Evolutionary conservation across 1,140 invertebrate species (phyloP).

Genomic region (Apocrypta bakeri): DNA sequence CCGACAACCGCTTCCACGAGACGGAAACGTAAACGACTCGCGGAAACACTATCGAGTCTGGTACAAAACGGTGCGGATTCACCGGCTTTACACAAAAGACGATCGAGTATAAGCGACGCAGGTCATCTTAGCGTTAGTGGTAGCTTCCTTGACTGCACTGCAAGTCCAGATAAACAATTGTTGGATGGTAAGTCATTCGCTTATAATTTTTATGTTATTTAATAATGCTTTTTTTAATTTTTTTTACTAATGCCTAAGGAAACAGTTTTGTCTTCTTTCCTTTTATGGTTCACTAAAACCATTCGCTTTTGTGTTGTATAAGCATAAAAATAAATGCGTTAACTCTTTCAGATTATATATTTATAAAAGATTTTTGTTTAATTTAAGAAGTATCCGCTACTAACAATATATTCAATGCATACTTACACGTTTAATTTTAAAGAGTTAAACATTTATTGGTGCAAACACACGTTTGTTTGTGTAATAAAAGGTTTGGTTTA

Average conservation of each 20-base stretch:
- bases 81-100: slow-evolving; percentile 81
- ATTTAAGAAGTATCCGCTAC: too few relatives aligned
- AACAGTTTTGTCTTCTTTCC: slow-evolving; percentile 57
- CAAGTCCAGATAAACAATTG: slow-evolving; percentile 82
- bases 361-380: too few relatives aligned
- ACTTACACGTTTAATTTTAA: too few relatives aligned
- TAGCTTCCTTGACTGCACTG: slow-evolving; percentile 90
- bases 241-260: not conserved
- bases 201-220: slow-evolving; percentile 3
- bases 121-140: slow-evolving; percentile 88
- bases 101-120: slow-evolving; percentile 88
- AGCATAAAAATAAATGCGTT: slow-evolving; percentile 1
- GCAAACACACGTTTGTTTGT: not conserved
- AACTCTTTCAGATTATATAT: not conserved
- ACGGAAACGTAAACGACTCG: slow-evolving; percentile 85
- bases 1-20: slow-evolving; percentile 72
- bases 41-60: slow-evolving; percentile 76
- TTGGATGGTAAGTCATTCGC: slow-evolving; percentile 74
- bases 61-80: slow-evolving; percentile 74
- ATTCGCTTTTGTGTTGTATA: not conserved
- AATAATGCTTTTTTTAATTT: not conserved
- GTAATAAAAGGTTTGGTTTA: not conserved
- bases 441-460: not conserved
- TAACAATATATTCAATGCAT: too few relatives aligned
- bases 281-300: slow-evolving; percentile 56